Evolutionary conservation across 1,140 invertebrate genomes (phyloP).

Genomic region (Drosophila sp.): DNA sequence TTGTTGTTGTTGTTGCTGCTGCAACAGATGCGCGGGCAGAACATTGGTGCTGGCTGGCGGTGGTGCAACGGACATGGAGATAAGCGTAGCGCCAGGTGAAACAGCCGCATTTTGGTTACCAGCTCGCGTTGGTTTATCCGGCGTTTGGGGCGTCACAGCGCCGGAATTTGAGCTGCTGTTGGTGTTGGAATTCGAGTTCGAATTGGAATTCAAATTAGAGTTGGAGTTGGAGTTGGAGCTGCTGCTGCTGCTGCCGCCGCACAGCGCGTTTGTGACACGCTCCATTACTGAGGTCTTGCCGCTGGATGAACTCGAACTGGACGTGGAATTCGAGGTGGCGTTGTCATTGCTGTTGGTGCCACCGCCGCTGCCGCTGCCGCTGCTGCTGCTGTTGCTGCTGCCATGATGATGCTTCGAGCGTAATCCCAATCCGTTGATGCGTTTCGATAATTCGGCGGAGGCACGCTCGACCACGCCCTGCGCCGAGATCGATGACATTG

Average conservation of each 20-base stretch:
- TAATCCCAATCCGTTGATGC: slow-evolving; percentile 93
- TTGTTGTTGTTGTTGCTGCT: slow-evolving; percentile 62
- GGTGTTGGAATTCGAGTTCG: slow-evolving; percentile 45
- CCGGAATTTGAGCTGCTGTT: slow-evolving; percentile 39
- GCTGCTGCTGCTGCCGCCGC: slow-evolving; percentile 86
- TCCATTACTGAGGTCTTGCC: slow-evolving; percentile 91
- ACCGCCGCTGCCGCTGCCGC: slow-evolving; percentile 64
- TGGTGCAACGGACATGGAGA: slow-evolving; percentile 13
- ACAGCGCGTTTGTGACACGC: slow-evolving; percentile 92
- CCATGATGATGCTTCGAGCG: slow-evolving; percentile 88
- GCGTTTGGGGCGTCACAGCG: slow-evolving; percentile 53
- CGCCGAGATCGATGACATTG: slow-evolving; percentile 84
- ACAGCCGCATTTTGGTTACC: slow-evolving; percentile 26
- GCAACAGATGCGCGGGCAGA: slow-evolving; percentile 52
- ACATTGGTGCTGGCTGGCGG: slow-evolving; percentile 23
- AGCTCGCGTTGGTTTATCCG: slow-evolving; percentile 73
- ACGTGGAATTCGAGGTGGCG: slow-evolving; percentile 46
- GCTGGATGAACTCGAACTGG: slow-evolving; percentile 57
- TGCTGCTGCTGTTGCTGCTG: slow-evolving; percentile 67
- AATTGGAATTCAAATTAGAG: slow-evolving; percentile 78
- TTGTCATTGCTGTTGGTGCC: slow-evolving; percentile 65
- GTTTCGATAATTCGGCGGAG: slow-evolving; percentile 93
- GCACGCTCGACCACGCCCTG: slow-evolving; percentile 92
- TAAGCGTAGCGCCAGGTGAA: slow-evolving; percentile 22
- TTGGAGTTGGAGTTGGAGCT: slow-evolving; percentile 27